Percentiles rank a stretch among this genome's conserved stretches.
Conservation (phyloP, 2,113 vertebrate genomes). For the Corydoras maculifer region DNA sequence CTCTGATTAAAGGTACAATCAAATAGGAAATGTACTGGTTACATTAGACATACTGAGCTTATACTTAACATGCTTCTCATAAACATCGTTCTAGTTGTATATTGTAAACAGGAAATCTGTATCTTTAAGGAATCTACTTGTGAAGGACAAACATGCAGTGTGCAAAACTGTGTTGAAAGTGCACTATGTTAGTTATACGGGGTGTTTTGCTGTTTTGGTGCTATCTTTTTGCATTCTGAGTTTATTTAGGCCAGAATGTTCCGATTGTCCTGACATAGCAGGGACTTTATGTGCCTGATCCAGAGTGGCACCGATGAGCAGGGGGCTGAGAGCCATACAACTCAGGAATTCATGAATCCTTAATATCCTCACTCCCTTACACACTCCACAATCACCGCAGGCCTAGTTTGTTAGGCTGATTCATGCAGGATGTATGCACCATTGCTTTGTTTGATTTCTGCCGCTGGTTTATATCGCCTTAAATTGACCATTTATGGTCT, state of each 20-base stretch:
- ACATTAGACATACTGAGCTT: too few species aligned
- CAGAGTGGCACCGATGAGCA: slow-evolving; percentile 52
- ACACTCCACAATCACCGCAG: not conserved
- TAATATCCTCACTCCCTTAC: slow-evolving; percentile 32
- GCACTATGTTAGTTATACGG: not conserved
- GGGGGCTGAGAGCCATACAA: slow-evolving; percentile 29
- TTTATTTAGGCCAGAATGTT: slow-evolving; percentile 45
- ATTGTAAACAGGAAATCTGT: slow-evolving; percentile 16
- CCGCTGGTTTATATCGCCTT: slow-evolving; percentile 27
- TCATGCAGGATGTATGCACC: slow-evolving; percentile 29
- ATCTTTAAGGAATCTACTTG: slow-evolving; percentile 18
- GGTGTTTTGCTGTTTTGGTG: not conserved
- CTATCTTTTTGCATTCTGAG: not conserved
- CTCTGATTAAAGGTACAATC: slow-evolving; percentile 84
- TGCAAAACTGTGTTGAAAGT: not conserved
- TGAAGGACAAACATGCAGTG: not conserved
- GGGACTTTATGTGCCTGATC: slow-evolving; percentile 52
- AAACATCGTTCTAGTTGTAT: not conserved
- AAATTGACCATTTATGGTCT: slow-evolving; percentile 60
- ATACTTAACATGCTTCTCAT: not conserved
- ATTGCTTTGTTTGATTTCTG: slow-evolving; percentile 21
- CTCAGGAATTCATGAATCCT: slow-evolving; percentile 43
- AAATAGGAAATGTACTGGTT: too few species aligned
- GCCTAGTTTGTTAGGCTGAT: slow-evolving; percentile 12
- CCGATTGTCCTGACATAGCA: slow-evolving; percentile 44